Conservation (phyloP, 2,888 invertebrate genomes). For the Cephus pulcher region DNA sequence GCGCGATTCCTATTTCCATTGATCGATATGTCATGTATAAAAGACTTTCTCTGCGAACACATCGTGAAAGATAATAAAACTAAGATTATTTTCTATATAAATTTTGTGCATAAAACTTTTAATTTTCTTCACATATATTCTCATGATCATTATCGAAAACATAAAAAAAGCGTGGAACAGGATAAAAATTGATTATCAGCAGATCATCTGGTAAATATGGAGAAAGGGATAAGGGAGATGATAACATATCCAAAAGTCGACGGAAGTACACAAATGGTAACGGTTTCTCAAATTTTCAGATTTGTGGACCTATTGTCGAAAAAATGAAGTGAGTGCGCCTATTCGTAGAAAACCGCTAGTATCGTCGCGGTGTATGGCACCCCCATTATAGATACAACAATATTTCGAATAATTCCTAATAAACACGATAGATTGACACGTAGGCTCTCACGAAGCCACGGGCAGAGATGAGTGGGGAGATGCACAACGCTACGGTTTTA, state of each 20-base stretch:
- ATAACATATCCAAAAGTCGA: too few species aligned
- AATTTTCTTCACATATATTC: too few species aligned
- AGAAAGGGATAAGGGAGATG: too few species aligned
- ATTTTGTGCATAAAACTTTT: not conserved
- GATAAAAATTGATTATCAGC: too few species aligned
- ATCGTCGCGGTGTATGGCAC: not conserved
- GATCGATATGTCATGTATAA: conserved; percentile 35
- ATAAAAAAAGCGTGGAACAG: too few species aligned
- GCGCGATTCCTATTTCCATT: not conserved
- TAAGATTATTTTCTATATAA: conserved; percentile 32
- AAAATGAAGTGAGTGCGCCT: not conserved
- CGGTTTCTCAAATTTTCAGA: too few species aligned
- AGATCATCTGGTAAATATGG: too few species aligned
- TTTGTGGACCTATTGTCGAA: not conserved
- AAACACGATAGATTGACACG: not conserved
- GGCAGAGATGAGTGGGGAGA: too few species aligned
- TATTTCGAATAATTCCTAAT: not conserved
- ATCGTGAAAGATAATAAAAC: conserved; percentile 38
- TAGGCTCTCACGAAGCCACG: not conserved
- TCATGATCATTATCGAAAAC: too few species aligned
- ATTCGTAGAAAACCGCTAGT: not conserved
- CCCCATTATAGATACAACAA: not conserved
- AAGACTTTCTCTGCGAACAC: conserved; percentile 33
- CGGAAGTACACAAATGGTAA: too few species aligned
- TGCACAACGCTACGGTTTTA: too few species aligned